Percentiles rank a stretch among this genome's conserved stretches.
These are phyloP conservation scores for Brachionus sp. DNA, from an alignment of 1,140 invertebrate species.

Conservation along the genomic window DNA sequence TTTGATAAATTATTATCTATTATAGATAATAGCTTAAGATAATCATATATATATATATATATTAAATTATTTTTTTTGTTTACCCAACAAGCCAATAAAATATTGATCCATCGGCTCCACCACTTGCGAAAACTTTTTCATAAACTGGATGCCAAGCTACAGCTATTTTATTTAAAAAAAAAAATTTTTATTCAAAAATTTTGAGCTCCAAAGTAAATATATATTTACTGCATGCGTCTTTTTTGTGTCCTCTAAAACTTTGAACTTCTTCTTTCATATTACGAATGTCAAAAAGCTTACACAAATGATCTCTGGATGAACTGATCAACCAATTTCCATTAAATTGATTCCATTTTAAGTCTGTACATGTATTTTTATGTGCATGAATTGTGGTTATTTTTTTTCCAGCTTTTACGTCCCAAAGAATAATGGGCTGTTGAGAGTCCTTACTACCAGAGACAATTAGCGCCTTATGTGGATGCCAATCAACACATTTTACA, in stretches of 20 bases:
- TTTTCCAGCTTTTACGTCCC: constrained; percentile 94
- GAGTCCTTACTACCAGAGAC: constrained; percentile 98
- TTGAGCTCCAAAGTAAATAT: neutral
- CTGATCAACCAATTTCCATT: constrained; percentile 99
- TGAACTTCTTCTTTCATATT: constrained; percentile 87
- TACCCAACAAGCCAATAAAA: constrained; percentile 97
- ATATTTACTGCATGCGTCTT: constrained; percentile 80
- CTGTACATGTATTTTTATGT: constrained; percentile 98
- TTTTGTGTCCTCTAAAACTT: constrained; percentile 94
- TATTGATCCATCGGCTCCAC: constrained; percentile 93
- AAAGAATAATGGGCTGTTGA: constrained; percentile 97
- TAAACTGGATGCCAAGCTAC: constrained; percentile 96
- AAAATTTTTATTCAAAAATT: neutral
- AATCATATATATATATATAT: neutral
- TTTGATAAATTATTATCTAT: neutral
- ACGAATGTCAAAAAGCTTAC: constrained; percentile 96
- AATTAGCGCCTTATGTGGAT: constrained; percentile 91
- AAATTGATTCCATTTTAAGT: constrained; percentile 89
- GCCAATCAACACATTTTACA: constrained; percentile 99
- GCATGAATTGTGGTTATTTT: constrained; percentile 73
- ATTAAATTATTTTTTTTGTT: constrained; percentile 46
- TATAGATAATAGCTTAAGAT: neutral
- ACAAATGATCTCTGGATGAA: constrained; percentile 89
- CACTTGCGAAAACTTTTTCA: constrained; percentile 89
- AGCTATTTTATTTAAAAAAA: constrained; percentile 53